Base-by-base conservation (phyloP, 2,797 vertebrate genomes). In the Cichlasoma orientale region DNA sequence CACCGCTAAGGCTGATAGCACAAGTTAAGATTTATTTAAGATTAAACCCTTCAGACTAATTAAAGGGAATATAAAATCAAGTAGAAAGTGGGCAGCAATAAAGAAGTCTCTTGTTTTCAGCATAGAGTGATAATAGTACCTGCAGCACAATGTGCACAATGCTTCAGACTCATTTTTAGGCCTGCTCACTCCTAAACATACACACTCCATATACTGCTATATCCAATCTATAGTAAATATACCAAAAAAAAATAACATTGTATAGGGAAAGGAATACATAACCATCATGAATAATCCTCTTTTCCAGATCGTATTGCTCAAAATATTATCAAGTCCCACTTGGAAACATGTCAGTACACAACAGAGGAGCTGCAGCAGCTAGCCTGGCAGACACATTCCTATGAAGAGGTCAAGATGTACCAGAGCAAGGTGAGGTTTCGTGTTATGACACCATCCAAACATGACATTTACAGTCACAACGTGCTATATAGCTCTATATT, bases 321-420 rank as follows among this genome's bases (percentile, higher is more conserved):
- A 95, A 99, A 99, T 95, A 99, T 99, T 93, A 99, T 99, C 90
- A 99, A 99, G 93, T 99, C 98, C 78, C 98, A 99, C 91, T 92
- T 99, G 96, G 98, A 99, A 94, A 99, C 98, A 1, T 99, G 98
- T 95, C 98, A 99, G 79, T 99, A 99, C 93, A 99, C 98, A 56
- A 95, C 97, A 81, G 98, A 99, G 61, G 98, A 99, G 92, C 95
- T 99, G 19, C 98, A 99, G 94, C 98, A 99, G 94, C 95, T 99
- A 70, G 97, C 97, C 0, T 99, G 98, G 98, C 98, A 99, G 94
- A 99, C 98, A 10, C 98, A 99, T 92, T 97, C 97, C 31, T 99
- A 99, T 2, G 98, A 99, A 91, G 98, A 99, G 93, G 97, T 99
- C 87, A 99, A 99, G 92, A 96, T 97, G 82, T 99, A 98, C 95